Evolutionary conservation across 2,113 vertebrate species (phyloP).

Genomic region (Pollimyrus isidori): DNA sequence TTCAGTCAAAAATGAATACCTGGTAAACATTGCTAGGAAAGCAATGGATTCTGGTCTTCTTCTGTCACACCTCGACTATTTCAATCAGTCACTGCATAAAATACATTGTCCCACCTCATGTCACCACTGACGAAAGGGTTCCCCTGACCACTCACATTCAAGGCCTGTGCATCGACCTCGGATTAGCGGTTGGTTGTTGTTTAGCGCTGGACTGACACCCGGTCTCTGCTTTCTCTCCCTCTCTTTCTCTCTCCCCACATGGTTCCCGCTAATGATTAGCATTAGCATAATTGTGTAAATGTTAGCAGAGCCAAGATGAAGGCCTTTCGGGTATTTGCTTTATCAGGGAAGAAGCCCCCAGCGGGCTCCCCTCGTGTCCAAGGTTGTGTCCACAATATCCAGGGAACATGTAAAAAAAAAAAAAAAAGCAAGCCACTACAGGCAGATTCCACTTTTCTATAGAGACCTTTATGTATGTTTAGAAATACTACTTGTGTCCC

Average conservation of each 20-base stretch:
- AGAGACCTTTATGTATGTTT: not conserved
- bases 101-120: not conserved
- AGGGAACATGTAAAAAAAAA: not conserved
- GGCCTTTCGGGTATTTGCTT: slow-evolving; percentile 26
- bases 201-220: not conserved
- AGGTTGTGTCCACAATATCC: not conserved
- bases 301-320: slow-evolving; percentile 57
- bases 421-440: not conserved
- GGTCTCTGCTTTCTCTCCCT: not conserved
- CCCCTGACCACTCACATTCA: not conserved
- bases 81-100: not conserved
- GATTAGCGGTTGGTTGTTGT: not conserved
- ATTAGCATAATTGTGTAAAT: slow-evolving; percentile 69
- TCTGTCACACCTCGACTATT: not conserved
- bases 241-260: not conserved
- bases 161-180: not conserved
- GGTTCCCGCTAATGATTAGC: slow-evolving; percentile 39
- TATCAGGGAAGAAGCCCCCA: not conserved
- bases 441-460: not conserved
- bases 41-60: not conserved
- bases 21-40: not conserved
- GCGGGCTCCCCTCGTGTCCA: not conserved
- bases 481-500: not conserved
- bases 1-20: not conserved
- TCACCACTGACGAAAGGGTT: not conserved